phyloP scores from a whole-genome alignment of 2,888 invertebrate species.

The Pheosia gnoma region DNA sequence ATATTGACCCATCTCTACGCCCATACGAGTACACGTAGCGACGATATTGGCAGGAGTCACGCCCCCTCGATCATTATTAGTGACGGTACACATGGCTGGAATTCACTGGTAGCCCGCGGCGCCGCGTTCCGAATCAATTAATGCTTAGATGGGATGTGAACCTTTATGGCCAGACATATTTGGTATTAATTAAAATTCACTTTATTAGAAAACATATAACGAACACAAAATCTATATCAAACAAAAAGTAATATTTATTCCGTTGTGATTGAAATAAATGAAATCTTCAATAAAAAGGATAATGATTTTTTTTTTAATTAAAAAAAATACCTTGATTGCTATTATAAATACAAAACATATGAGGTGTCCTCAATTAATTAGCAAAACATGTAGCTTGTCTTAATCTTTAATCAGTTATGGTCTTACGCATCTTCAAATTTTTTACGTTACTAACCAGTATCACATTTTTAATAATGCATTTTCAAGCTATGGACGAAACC shows the following conservation, averaged over 20 bases:
- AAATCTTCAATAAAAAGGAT: too few relatives aligned
- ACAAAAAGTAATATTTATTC: too few relatives aligned
- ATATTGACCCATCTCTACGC: slow-evolving; percentile 2
- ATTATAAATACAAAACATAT: too few relatives aligned
- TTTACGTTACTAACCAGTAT: too few relatives aligned
- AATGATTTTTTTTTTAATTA: too few relatives aligned
- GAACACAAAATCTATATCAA: too few relatives aligned
- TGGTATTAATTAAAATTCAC: background rate
- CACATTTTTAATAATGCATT: too few relatives aligned
- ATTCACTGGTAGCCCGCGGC: slow-evolving; percentile 31
- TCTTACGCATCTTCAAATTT: background rate
- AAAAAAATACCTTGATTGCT: too few relatives aligned
- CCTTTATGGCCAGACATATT: background rate
- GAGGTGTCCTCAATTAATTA: too few relatives aligned
- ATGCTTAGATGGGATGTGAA: slow-evolving; percentile 20
- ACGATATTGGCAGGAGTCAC: slow-evolving; percentile 28
- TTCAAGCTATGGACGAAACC: background rate
- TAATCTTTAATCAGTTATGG: too few relatives aligned
- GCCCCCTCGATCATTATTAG: slow-evolving; percentile 52
- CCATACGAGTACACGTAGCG: slow-evolving; percentile 2
- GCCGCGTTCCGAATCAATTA: slow-evolving; percentile 54
- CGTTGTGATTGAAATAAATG: too few relatives aligned
- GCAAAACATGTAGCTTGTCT: too few relatives aligned
- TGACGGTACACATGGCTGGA: slow-evolving; percentile 38
- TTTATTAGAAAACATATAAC: background rate